phyloP scores from a whole-genome alignment of 1,140 invertebrate genomes.

The Dreissena rostriformis region DNA sequence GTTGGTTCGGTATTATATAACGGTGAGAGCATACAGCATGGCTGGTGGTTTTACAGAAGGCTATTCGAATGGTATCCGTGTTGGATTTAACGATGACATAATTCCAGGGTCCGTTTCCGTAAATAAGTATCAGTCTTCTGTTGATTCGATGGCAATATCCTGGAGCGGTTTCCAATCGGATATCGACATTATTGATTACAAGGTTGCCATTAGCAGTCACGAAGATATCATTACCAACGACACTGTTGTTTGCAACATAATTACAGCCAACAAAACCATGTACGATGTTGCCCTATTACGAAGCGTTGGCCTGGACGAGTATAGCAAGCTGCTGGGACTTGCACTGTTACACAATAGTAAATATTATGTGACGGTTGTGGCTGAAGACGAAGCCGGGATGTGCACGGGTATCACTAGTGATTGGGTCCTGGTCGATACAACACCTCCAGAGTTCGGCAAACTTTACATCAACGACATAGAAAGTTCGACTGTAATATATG shows the following conservation, averaged over 20 bases:
- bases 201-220: slow-evolving; percentile 31
- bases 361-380: slow-evolving; percentile 37
- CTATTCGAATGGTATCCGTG: slow-evolving; percentile 35
- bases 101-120: slow-evolving; percentile 22
- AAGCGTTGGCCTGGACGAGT: slow-evolving; percentile 27
- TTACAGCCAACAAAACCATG: slow-evolving; percentile 4
- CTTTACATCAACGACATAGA: slow-evolving; percentile 21
- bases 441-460: slow-evolving; percentile 5
- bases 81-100: slow-evolving; percentile 39
- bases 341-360: not conserved
- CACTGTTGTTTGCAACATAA: slow-evolving; percentile 3
- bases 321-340: not conserved
- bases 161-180: slow-evolving; percentile 36
- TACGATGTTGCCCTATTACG: slow-evolving; percentile 1
- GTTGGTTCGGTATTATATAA: slow-evolving; percentile 26
- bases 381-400: slow-evolving; percentile 46
- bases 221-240: slow-evolving; percentile 32
- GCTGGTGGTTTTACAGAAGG: slow-evolving; percentile 43
- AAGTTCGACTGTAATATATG: slow-evolving; percentile 3
- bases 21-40: slow-evolving; percentile 28
- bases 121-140: slow-evolving; percentile 26
- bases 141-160: slow-evolving; percentile 12
- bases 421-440: slow-evolving; percentile 21
- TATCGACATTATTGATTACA: slow-evolving; percentile 30
- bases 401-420: slow-evolving; percentile 24